A percentile compares a stretch with the other conserved stretches of the same genome.
Conservation (phyloP, 2,888 invertebrate species). For the Drosophila mercatorum region DNA sequence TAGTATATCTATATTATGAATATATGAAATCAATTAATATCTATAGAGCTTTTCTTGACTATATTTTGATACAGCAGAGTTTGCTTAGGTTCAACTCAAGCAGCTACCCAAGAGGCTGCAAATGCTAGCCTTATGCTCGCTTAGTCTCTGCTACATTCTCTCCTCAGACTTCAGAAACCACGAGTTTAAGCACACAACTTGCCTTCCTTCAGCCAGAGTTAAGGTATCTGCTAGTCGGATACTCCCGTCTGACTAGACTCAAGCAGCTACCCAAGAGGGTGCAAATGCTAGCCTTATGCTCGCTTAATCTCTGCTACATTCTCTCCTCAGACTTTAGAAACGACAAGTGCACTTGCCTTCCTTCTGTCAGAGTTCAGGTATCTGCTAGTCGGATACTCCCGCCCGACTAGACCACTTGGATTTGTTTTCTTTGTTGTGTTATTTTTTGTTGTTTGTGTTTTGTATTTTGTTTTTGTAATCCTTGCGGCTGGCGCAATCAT, state of each 20-base stretch:
- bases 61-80: background rate
- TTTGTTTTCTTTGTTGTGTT: constrained; percentile 3
- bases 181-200: background rate
- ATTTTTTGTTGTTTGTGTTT: background rate
- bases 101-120: too few species aligned
- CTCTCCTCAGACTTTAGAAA: too few species aligned
- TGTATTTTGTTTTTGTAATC: constrained; percentile 38
- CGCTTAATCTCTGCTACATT: too few species aligned
- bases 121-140: too few species aligned
- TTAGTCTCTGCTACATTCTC: too few species aligned
- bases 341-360: background rate
- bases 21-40: too few species aligned
- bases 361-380: background rate
- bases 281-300: too few species aligned
- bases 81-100: background rate
- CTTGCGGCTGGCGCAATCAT: constrained; percentile 61
- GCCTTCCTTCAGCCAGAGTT: background rate
- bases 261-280: background rate
- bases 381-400: background rate
- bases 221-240: background rate
- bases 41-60: background rate
- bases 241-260: background rate
- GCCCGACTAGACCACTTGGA: background rate
- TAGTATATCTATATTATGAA: too few species aligned
- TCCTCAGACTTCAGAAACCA: too few species aligned